Evolutionary conservation across 2,888 invertebrate genomes (phyloP).

Genomic region (Zelleria hepariella): DNA sequence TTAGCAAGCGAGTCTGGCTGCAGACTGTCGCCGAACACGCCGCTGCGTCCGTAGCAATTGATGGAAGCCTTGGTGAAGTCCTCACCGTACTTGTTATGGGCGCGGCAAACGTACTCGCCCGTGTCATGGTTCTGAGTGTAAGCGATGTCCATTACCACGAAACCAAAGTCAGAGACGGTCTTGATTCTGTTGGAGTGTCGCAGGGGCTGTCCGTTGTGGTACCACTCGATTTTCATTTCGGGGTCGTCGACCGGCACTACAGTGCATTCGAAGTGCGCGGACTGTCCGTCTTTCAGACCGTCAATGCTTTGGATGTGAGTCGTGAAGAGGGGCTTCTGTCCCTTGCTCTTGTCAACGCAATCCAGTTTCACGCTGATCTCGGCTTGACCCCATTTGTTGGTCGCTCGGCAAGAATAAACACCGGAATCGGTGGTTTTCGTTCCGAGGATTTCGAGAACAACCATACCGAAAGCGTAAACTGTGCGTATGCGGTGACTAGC

Average conservation of each 20-base stretch:
- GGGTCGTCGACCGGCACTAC: slow-evolving; percentile 95
- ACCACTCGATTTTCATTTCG: slow-evolving; percentile 96
- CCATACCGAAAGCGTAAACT: slow-evolving; percentile 97
- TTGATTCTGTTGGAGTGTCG: slow-evolving; percentile 96
- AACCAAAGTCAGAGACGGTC: slow-evolving; percentile 97
- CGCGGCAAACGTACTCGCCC: slow-evolving; percentile 95
- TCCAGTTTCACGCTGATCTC: slow-evolving; percentile 82
- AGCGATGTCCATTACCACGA: slow-evolving; percentile 96
- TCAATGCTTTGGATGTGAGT: slow-evolving; percentile 92
- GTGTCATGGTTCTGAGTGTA: slow-evolving; percentile 96
- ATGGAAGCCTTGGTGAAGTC: slow-evolving; percentile 90
- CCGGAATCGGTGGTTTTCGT: slow-evolving; percentile 95
- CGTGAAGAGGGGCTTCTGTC: slow-evolving; percentile 95
- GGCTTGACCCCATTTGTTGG: slow-evolving; percentile 90
- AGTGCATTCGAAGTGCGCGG: slow-evolving; percentile 96
- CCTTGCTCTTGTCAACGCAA: slow-evolving; percentile 83
- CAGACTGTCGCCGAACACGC: slow-evolving; percentile 89
- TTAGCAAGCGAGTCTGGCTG: slow-evolving; percentile 92
- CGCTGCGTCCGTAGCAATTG: slow-evolving; percentile 85
- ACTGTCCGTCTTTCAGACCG: slow-evolving; percentile 94
- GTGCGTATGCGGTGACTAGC: slow-evolving; percentile 93
- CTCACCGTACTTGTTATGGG: slow-evolving; percentile 91
- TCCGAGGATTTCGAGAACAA: slow-evolving; percentile 95
- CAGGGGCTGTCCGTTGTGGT: slow-evolving; percentile 91
- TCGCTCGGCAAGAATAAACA: slow-evolving; percentile 88